Evolutionary conservation across 2,888 invertebrate genomes (phyloP).

Genomic region (Auanema sp.): DNA sequence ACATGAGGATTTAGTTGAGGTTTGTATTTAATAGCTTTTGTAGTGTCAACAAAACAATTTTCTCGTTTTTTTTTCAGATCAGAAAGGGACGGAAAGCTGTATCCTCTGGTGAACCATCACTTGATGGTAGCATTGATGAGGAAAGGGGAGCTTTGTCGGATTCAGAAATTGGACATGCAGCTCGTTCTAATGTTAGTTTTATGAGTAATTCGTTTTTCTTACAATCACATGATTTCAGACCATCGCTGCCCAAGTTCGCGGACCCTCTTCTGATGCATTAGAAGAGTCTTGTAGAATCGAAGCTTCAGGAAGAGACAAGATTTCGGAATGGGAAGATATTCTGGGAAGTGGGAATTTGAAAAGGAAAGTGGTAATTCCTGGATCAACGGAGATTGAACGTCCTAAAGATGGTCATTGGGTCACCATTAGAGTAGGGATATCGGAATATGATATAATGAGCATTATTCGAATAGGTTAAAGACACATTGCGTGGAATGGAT

Average conservation of each 20-base stretch:
- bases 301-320: constrained; percentile 10
- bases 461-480: constrained; percentile 14
- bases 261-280: constrained; percentile 29
- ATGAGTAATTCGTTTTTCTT: background rate
- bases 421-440: constrained; percentile 18
- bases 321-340: constrained; percentile 30
- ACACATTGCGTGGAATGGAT: constrained; percentile 23
- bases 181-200: constrained; percentile 20
- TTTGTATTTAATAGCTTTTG: constrained; percentile 4
- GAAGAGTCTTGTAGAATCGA: constrained; percentile 30
- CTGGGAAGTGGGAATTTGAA: constrained; percentile 28
- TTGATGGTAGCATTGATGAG: constrained; percentile 32
- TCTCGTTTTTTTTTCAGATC: constrained; percentile 19
- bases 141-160: constrained; percentile 32
- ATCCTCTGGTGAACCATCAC: constrained; percentile 34
- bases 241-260: constrained; percentile 28
- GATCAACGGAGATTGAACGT: constrained; percentile 10
- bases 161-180: constrained; percentile 23
- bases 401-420: constrained; percentile 29
- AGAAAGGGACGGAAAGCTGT: constrained; percentile 22
- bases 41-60: background rate
- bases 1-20: constrained; percentile 24
- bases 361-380: constrained; percentile 21
- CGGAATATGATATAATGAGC: background rate
- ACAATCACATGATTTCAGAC: constrained; percentile 14